phyloP scores from a whole-genome alignment of 2,113 vertebrate genomes.

The Poeciliopsis retropinna region DNA sequence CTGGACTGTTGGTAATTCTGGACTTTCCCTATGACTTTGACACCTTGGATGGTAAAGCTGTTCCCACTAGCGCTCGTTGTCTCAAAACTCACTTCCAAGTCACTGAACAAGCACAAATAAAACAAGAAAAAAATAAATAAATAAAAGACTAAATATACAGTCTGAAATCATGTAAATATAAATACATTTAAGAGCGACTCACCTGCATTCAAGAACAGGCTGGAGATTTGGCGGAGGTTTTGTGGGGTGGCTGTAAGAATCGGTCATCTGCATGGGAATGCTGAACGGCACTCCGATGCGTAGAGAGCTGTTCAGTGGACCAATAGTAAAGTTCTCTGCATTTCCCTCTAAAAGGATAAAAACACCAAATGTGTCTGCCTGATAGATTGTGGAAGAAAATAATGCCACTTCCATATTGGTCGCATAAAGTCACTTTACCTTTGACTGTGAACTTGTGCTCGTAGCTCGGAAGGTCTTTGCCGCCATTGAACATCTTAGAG shows the following conservation, averaged over 20 bases:
- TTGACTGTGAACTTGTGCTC: slow-evolving; percentile 85
- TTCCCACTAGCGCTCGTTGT: slow-evolving; percentile 60
- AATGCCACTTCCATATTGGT: background rate
- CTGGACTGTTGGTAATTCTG: slow-evolving; percentile 81
- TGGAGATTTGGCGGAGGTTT: slow-evolving; percentile 67
- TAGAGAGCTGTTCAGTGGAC: slow-evolving; percentile 71
- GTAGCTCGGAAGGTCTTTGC: slow-evolving; percentile 82
- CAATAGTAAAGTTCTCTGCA: slow-evolving; percentile 82
- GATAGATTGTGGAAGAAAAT: background rate
- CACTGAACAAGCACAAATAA: slow-evolving; percentile 70
- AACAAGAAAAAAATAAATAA: no score
- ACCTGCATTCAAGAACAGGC: slow-evolving; percentile 83
- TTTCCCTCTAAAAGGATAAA: slow-evolving; percentile 79
- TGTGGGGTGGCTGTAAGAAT: slow-evolving; percentile 84
- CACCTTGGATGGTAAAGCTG: slow-evolving; percentile 79
- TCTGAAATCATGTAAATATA: background rate
- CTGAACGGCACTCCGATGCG: slow-evolving; percentile 85
- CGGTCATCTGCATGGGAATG: slow-evolving; percentile 86
- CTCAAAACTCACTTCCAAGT: slow-evolving; percentile 81
- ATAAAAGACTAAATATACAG: background rate
- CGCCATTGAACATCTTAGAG: slow-evolving; percentile 80
- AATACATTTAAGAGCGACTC: slow-evolving; percentile 1
- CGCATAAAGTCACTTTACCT: slow-evolving; percentile 73
- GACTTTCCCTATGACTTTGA: slow-evolving; percentile 83
- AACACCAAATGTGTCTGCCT: background rate